phyloP scores from a whole-genome alignment of 1,140 invertebrate genomes.

The Eufriesea mexicana region DNA sequence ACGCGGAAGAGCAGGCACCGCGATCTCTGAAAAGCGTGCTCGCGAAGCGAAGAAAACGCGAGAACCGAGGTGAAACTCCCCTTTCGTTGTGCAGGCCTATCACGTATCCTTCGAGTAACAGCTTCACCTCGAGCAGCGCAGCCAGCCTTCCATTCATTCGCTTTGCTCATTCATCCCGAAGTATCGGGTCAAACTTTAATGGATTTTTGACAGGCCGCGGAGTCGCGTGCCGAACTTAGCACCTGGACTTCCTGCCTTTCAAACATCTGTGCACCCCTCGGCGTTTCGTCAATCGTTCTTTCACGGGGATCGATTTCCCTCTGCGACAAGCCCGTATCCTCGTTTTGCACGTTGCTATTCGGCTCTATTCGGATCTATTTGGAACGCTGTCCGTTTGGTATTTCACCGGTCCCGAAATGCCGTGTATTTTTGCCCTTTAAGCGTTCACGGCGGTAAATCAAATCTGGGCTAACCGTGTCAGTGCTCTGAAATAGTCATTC shows the following conservation, averaged over 20 bases:
- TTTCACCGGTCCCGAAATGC: not conserved
- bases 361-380: not conserved
- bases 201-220: slow-evolving; percentile 48
- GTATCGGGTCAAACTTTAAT: slow-evolving; percentile 48
- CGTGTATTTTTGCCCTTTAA: not conserved
- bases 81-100: not conserved
- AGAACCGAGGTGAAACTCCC: not conserved
- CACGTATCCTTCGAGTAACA: slow-evolving; percentile 18
- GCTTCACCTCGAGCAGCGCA: slow-evolving; percentile 12
- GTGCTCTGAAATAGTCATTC: not conserved
- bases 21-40: not conserved
- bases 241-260: slow-evolving; percentile 64
- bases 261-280: slow-evolving; percentile 57
- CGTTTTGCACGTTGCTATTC: not conserved
- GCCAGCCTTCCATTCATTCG: slow-evolving; percentile 55
- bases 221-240: slow-evolving; percentile 51
- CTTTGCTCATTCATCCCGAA: slow-evolving; percentile 40
- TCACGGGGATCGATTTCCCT: slow-evolving; percentile 32
- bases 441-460: not conserved
- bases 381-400: not conserved
- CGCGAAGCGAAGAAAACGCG: not conserved
- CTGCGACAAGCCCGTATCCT: slow-evolving; percentile 8
- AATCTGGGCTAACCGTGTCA: not conserved
- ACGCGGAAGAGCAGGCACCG: no score
- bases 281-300: slow-evolving; percentile 25